Percentiles rank a stretch among this genome's conserved stretches.
Conservation (phyloP, 2,113 vertebrate genomes). For the Phalacrocorax aristotelis region DNA sequence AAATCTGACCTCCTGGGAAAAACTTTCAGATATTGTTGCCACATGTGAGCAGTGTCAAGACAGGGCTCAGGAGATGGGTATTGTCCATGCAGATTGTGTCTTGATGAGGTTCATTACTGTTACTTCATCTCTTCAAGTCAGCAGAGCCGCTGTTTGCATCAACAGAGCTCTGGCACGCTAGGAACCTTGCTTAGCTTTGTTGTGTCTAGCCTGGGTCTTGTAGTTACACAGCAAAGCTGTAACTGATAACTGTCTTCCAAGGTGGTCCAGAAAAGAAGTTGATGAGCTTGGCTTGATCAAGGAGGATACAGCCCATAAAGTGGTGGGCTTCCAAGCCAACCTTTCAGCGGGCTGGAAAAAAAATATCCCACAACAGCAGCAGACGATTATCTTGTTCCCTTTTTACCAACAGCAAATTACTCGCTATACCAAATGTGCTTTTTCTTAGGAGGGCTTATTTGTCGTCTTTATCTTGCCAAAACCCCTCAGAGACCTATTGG, state of each 20-base stretch:
- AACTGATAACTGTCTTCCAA: not conserved
- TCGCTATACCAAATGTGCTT: not conserved
- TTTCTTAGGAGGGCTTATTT: not conserved
- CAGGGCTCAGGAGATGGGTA: not conserved
- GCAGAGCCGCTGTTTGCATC: not conserved
- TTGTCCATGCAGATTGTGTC: not conserved
- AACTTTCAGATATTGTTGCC: not conserved
- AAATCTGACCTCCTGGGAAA: not conserved
- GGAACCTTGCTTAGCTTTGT: not conserved
- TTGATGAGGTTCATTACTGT: not conserved
- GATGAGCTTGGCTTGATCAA: not conserved
- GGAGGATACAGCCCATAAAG: not conserved
- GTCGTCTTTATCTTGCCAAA: not conserved
- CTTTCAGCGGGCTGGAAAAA: not conserved
- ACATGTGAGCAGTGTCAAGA: not conserved
- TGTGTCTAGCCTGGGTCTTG: not conserved
- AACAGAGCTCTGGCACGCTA: not conserved
- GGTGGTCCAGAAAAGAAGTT: not conserved
- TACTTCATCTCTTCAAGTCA: not conserved
- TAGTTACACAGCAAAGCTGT: not conserved
- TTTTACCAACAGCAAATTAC: not conserved
- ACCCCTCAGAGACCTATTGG: not conserved
- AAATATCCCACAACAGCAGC: not conserved
- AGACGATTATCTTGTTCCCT: not conserved
- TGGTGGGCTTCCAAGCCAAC: not conserved